Evolutionary conservation across 2,888 invertebrate species (phyloP), one percentile per base, ranked within the genome.

Genomic region (Malacosoma neustria): DNA sequence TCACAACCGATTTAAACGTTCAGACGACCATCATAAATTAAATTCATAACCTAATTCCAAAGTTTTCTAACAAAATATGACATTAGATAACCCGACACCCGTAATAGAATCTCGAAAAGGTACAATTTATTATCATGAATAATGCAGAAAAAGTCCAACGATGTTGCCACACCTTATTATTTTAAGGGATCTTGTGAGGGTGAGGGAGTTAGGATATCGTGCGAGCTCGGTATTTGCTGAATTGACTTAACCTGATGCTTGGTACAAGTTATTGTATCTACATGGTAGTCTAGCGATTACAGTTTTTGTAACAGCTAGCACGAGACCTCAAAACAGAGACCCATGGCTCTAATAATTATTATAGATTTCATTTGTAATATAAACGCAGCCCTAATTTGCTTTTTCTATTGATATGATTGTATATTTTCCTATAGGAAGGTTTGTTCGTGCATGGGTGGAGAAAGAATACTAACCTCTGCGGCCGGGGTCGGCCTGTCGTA

Each of bases 111-210:
- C 40, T 40, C 40, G 40, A 41, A 36, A 45, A 51, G 54, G 57
- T 46, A 50, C 67, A 70, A 71, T 72, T 71, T 70, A 69, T 70
- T 57, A 59, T 51, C 55, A 68, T 72, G 72, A 72, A 72, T 72
- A 71, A 72, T 72, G 61, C 57, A 71, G 52, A 49, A 58, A 59
- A 51, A 13, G 11, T 22, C 11, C 36, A 13, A 33, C 39, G 37
- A 49, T 54, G 53, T 51, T 50, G 46, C 54, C 51, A 48, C 50
- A 57, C 51, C 49, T 56, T 59, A 56, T 57, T 58, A 60, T 61
- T 61, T 61, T 51, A 61, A 60, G 61, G 51, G 57, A 61, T 57
- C 51, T 50, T 45, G n/a, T n/a, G n/a, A 42, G 42, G 40, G 40
- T 44, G 49, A 45, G 45, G 43, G 33, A 39, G 43, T 35, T 33